Evolutionary conservation across 1,140 invertebrate species (phyloP), one percentile per base, ranked within the genome.

Genomic region (Fopius arisanus): DNA sequence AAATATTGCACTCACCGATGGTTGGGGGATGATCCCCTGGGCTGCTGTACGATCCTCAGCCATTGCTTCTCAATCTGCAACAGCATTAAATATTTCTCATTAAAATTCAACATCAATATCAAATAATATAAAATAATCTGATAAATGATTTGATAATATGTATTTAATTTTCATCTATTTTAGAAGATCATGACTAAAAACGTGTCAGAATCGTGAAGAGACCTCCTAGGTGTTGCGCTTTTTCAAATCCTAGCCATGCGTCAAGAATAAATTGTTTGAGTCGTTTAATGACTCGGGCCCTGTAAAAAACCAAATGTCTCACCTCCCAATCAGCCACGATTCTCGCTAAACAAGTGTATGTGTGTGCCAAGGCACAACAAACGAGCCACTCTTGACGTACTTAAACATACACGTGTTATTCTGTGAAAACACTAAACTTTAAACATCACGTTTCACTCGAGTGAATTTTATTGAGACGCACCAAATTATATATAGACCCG

Each of bases 41-140:
- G 76, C 33, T 65, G 70, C 72, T 63, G 66, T 74, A 21, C 76
- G 76, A 41, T 77, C 76, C 43, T 77, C 76, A 33, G 76, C 70
- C 76, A 77, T 77, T 31, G 21, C 48, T 75, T 59, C 72, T 51
- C 70, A 75, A 77, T 74, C 76, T 77, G 72, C 1, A 65, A 74
- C 12, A 73, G 33, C 26, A 28, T 63, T 31, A 40, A 12, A 28
- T 40, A 72, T 65, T 62, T 72, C 7, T 5, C 16, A 37, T 7
- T 10, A 37, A 37, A 37, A 37, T 33, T 12, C 51, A 59, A 10
- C 3, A 59, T 16, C n/a, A 59, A 21, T 29, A 23, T n/a, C n/a
- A n/a, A n/a, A n/a, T n/a, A n/a, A n/a, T n/a, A n/a, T n/a, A n/a
- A n/a, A n/a, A n/a, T n/a, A n/a, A n/a, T n/a, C n/a, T n/a, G n/a